Base-by-base conservation (phyloP, 1,140 invertebrate species). In the Drosophila seguyi region DNA sequence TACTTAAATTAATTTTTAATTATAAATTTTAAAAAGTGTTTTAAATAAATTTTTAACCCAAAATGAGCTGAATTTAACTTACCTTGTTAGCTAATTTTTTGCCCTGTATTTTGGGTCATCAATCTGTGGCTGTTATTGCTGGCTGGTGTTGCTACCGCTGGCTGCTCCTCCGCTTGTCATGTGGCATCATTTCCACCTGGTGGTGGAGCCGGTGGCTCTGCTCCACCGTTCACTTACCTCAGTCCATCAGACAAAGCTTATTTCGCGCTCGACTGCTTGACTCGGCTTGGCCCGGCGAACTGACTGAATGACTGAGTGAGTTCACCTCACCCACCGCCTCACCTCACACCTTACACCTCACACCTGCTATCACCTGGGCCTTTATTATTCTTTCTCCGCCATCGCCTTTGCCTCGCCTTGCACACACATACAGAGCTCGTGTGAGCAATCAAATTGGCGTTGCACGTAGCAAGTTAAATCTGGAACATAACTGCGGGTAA, bases 201-300 rank as follows among this genome's bases (percentile, higher is more conserved):
- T n/a, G n/a, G n/a, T 16, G 18, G 18, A 48, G 55, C 44, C 57
- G 45, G 7, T 45, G 45, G n/a, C 63, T 47, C 55, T 31, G 25
- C 74, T 72, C 74, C 75, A 53, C 67, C 75, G 81, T 84, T 84
- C 81, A 84, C 79, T 84, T 84, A 79, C 75, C 81, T 84, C 77
- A 84, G 81, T 79, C 81, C 81, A 84, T 79, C 81, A 84, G 81
- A 78, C 81, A 79, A 72, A 77, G 81, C 81, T 84, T 84, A 84
- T 84, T 84, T 84, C 81, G 81, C 81, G 81, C 81, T 75, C 71
- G 47, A 76, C 42, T 80, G 77, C 60, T 56, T 34, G 53, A 72
- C 73, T 61, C 57, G 47, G 45, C 53, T 52, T 59, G 47, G 41
- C 27, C 57, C 18, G 44, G 57, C 58, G 53, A 31, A 52, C 44